phyloP scores from a whole-genome alignment of 1,140 invertebrate genomes.

The Mactra quadrangularis region DNA sequence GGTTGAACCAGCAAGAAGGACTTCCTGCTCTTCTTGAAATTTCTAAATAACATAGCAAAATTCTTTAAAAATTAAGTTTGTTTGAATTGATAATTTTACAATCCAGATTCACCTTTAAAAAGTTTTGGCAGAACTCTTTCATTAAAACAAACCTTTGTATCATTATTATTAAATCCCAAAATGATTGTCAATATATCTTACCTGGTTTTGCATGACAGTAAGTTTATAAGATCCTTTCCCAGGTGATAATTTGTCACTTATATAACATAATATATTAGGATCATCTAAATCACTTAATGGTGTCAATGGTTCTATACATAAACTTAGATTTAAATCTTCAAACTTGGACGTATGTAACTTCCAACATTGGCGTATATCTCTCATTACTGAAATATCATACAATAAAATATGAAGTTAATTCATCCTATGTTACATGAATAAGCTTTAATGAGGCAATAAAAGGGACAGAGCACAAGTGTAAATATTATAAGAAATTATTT shows the following conservation, averaged over 20 bases:
- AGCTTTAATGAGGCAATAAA: too few species aligned
- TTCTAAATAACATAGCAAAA: too few species aligned
- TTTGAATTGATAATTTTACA: too few species aligned
- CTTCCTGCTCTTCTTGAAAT: too few species aligned
- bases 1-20: too few species aligned
- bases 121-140: too few species aligned
- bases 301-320: slow-evolving; percentile 67
- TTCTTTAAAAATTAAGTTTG: too few species aligned
- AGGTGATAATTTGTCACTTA: slow-evolving; percentile 73
- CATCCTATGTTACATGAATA: background rate
- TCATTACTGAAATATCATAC: slow-evolving; percentile 63
- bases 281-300: slow-evolving; percentile 65
- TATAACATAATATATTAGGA: slow-evolving; percentile 76
- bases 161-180: slow-evolving; percentile 86
- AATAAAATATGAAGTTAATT: background rate
- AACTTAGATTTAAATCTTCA: slow-evolving; percentile 51
- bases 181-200: slow-evolving; percentile 83
- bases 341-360: slow-evolving; percentile 66
- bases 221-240: slow-evolving; percentile 74
- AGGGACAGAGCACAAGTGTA: too few species aligned
- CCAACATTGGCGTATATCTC: slow-evolving; percentile 71
- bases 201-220: slow-evolving; percentile 76
- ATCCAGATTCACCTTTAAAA: too few species aligned
- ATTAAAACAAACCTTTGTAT: too few species aligned
- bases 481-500: too few species aligned